Conservation (phyloP, 92 coral and sea anemone species). For the Hydrozoanthus gracilis region DNA sequence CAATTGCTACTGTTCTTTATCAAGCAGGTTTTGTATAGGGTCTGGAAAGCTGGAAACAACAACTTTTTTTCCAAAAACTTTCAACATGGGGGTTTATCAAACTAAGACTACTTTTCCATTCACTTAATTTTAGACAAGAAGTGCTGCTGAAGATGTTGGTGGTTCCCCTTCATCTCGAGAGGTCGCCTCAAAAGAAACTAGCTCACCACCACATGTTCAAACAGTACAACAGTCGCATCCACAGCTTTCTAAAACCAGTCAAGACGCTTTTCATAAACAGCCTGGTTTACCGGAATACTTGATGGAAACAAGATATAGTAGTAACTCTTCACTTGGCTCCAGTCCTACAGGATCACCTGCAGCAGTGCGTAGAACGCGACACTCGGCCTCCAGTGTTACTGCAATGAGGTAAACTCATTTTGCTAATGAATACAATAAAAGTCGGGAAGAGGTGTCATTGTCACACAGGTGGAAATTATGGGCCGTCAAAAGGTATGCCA, state of each 20-base stretch:
- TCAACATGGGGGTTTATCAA: background rate
- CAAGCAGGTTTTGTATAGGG: background rate
- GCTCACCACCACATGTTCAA: slow-evolving; percentile 2
- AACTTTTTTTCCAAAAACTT: background rate
- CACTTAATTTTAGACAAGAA: background rate
- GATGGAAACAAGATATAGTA: background rate
- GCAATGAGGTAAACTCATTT: slow-evolving; percentile 10
- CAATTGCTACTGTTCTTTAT: background rate
- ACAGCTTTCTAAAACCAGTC: background rate
- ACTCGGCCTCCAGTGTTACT: background rate
- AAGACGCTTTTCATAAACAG: slow-evolving; percentile 11
- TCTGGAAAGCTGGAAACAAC: too few relatives aligned
- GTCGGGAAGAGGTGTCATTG: too few relatives aligned
- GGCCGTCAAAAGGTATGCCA: too few relatives aligned
- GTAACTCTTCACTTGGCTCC: background rate
- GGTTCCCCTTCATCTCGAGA: background rate
- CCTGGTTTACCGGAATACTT: background rate
- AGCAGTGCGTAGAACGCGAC: background rate
- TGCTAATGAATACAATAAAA: background rate
- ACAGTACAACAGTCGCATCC: background rate
- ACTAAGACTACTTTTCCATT: background rate
- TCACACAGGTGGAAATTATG: too few relatives aligned
- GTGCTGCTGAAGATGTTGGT: background rate
- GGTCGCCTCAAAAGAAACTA: background rate
- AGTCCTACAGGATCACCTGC: slow-evolving; percentile 1